Evolutionary conservation across 2,888 invertebrate species (phyloP).

Genomic region (Lucinisca nassula): DNA sequence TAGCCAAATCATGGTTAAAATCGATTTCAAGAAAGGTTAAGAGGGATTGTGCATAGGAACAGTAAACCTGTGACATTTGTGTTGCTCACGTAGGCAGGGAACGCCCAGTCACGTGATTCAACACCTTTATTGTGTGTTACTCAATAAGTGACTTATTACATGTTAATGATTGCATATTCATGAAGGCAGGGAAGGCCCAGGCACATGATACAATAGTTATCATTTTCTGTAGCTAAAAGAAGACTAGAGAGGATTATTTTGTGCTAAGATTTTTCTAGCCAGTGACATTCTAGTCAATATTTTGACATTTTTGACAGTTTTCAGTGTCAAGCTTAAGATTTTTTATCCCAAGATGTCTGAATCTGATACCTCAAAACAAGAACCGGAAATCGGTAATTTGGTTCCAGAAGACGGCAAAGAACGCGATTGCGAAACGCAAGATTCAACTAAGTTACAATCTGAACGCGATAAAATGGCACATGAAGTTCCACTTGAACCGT

Average conservation of each 20-base stretch:
- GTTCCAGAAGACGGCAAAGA: not conserved
- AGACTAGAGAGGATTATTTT: not conserved
- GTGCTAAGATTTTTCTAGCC: no score
- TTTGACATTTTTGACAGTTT: not conserved
- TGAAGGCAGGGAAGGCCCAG: not conserved
- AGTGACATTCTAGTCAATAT: no score
- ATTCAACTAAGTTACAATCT: not conserved
- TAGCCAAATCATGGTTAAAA: slow-evolving; percentile 6
- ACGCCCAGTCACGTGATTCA: no score
- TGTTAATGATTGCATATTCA: no score
- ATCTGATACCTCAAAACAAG: not conserved
- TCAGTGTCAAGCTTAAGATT: not conserved
- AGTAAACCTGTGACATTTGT: no score
- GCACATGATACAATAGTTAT: not conserved
- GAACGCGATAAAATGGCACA: not conserved
- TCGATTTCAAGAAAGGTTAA: not conserved
- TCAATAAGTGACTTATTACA: no score
- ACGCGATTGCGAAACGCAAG: not conserved
- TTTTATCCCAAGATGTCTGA: not conserved
- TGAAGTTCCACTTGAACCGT: not conserved
- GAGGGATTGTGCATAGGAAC: no score
- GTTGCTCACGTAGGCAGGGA: no score
- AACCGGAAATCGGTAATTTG: not conserved
- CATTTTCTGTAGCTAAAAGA: not conserved
- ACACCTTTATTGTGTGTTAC: no score